These are phyloP conservation scores for Drosophila tristis DNA, from an alignment of 1,140 invertebrate species.

Conservation along the genomic window DNA sequence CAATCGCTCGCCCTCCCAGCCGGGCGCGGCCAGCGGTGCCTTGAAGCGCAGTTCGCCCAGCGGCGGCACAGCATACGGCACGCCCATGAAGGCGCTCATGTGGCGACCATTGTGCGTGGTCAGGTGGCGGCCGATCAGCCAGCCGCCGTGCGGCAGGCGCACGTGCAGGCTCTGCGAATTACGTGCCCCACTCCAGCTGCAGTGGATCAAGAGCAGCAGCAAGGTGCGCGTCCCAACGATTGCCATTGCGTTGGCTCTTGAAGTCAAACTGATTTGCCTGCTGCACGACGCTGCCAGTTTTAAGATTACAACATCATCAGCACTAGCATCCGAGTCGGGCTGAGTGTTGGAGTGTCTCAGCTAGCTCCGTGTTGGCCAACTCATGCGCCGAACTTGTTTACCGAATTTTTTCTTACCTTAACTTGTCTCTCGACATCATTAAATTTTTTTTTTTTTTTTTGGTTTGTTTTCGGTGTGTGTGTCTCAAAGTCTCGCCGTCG, in stretches of 20 bases:
- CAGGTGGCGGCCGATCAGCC: conserved; percentile 84
- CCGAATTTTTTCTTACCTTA: conserved; percentile 28
- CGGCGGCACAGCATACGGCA: conserved; percentile 86
- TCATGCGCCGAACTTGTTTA: conserved; percentile 45
- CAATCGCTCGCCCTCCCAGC: conserved; percentile 87
- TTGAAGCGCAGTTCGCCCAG: conserved; percentile 87
- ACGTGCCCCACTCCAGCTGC: conserved; percentile 34
- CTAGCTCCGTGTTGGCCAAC: no score
- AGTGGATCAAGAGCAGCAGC: not conserved
- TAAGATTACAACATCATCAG: conserved; percentile 65
- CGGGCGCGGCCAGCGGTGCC: conserved; percentile 86
- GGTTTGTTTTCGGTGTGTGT: no score
- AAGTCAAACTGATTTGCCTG: conserved; percentile 55
- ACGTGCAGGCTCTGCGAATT: conserved; percentile 71
- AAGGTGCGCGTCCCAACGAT: conserved; percentile 27
- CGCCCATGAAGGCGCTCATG: conserved; percentile 84
- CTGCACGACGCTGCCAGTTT: conserved; percentile 38
- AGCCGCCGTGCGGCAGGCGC: conserved; percentile 78
- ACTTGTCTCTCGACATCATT: conserved; percentile 45
- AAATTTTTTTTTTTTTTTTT: conserved; percentile 24
- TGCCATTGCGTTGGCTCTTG: conserved; percentile 44
- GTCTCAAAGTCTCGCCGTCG: no score
- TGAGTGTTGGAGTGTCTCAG: not conserved
- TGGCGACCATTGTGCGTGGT: conserved; percentile 84
- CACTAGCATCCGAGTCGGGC: not conserved